Percentiles rank a stretch among this genome's conserved stretches.
Conservation (phyloP, 2,888 invertebrate genomes). For the Siphonodentalium dalli region DNA sequence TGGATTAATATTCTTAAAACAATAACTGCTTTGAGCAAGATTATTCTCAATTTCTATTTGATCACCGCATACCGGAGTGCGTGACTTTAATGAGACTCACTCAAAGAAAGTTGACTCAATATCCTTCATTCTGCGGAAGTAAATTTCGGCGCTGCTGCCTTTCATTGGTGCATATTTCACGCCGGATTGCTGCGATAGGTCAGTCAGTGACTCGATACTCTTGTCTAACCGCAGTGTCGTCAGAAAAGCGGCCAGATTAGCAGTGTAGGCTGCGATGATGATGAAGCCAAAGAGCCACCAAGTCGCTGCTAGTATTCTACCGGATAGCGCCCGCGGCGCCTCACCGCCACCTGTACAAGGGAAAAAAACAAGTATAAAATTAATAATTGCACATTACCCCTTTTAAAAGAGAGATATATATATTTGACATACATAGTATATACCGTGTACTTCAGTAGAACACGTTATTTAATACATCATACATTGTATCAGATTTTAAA, state of each 20-base stretch:
- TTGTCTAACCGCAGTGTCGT: slow-evolving; percentile 88
- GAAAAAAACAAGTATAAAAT: neutral
- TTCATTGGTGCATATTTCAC: slow-evolving; percentile 92
- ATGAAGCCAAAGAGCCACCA: slow-evolving; percentile 99
- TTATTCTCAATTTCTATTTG: too few relatives aligned
- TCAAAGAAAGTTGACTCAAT: slow-evolving; percentile 95
- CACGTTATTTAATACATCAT: too few relatives aligned
- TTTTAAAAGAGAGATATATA: too few relatives aligned
- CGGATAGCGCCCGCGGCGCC: slow-evolving; percentile 84
- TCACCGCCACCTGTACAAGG: slow-evolving; percentile 57
- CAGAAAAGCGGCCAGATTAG: slow-evolving; percentile 95
- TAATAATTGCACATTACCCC: too few relatives aligned
- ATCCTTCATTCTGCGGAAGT: slow-evolving; percentile 94
- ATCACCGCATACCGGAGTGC: too few relatives aligned
- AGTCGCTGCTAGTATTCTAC: slow-evolving; percentile 92
- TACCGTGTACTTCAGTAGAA: too few relatives aligned
- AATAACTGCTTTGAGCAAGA: too few relatives aligned
- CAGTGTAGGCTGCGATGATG: slow-evolving; percentile 98
- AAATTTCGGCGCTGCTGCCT: slow-evolving; percentile 88
- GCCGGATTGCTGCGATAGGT: slow-evolving; percentile 93
- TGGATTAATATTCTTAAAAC: too few relatives aligned
- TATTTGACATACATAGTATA: too few relatives aligned
- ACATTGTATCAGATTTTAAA: too few relatives aligned
- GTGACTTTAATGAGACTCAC: slow-evolving; percentile 73
- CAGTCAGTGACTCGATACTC: slow-evolving; percentile 89